These are phyloP conservation scores for Drosophila dives DNA, from an alignment of 2,888 invertebrate species.

Conservation along the genomic window DNA sequence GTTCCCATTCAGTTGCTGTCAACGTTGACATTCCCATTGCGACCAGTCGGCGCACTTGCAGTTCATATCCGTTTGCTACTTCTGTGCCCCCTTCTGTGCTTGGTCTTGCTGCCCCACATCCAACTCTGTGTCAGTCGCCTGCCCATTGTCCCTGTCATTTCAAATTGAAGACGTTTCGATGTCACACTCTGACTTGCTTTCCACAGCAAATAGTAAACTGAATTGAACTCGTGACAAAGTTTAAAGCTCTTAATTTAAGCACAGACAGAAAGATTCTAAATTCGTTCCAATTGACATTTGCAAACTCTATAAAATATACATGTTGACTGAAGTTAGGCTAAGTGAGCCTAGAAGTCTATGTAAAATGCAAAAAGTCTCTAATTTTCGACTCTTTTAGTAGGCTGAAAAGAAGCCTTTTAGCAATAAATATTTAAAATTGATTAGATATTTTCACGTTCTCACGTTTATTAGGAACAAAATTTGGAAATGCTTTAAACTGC, in stretches of 20 bases:
- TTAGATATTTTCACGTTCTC: neutral
- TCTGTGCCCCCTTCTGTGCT: neutral
- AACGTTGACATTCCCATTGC: constrained; percentile 34
- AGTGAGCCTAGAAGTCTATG: neutral
- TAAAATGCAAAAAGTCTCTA: neutral
- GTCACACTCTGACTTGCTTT: constrained; percentile 52
- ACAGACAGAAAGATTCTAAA: neutral
- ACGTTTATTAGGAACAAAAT: neutral
- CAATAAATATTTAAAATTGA: neutral
- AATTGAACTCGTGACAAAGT: constrained; percentile 26
- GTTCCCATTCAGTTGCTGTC: constrained; percentile 15
- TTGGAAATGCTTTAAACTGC: neutral
- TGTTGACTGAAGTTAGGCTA: neutral
- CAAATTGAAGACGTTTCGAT: constrained; percentile 65
- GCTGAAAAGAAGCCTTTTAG: neutral
- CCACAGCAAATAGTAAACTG: constrained; percentile 32
- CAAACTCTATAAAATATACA: neutral
- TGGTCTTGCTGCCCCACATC: neutral
- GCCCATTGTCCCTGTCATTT: constrained; percentile 55
- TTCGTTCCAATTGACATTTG: neutral
- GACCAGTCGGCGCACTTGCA: constrained; percentile 45
- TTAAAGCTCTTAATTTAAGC: constrained; percentile 23
- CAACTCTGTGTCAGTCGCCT: constrained; percentile 28
- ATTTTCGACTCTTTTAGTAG: neutral
- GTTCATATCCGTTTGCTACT: constrained; percentile 57